Percentiles rank a stretch among this genome's conserved stretches.
Conservation (phyloP, 2,797 vertebrate species). For the Chloroceryle amazona region DNA sequence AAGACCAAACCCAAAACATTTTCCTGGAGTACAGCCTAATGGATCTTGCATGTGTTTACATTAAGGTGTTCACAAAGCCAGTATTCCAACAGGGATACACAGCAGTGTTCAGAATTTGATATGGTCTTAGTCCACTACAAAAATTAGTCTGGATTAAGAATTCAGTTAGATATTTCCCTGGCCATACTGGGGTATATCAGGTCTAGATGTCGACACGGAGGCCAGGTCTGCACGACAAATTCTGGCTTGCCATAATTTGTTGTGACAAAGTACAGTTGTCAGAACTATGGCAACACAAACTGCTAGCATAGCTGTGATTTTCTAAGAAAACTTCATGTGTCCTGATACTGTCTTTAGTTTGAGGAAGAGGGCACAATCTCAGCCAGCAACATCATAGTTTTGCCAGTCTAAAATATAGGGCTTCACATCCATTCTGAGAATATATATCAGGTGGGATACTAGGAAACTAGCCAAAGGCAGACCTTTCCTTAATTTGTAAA, state of each 20-base stretch:
- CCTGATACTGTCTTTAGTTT: not conserved
- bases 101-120: not conserved
- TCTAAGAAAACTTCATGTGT: not conserved
- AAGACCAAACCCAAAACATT: not conserved
- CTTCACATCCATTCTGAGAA: not conserved
- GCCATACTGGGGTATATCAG: not conserved
- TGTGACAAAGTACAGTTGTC: not conserved
- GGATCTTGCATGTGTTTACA: not conserved
- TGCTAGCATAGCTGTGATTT: not conserved
- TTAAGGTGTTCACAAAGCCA: not conserved
- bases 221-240: not conserved
- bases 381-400: slow-evolving; percentile 9
- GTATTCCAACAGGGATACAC: not conserved
- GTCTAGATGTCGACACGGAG: not conserved
- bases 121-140: not conserved
- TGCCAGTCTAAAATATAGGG: not conserved
- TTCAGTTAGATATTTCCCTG: slow-evolving; percentile 18
- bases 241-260: not conserved
- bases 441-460: not conserved
- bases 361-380: not conserved
- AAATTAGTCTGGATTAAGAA: not conserved
- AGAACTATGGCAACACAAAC: not conserved
- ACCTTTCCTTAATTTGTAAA: slow-evolving; percentile 26
- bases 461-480: slow-evolving; percentile 22
- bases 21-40: not conserved